Base-by-base conservation (phyloP, 1,140 invertebrate species). In the Hyposmocoma kahamanoa region DNA sequence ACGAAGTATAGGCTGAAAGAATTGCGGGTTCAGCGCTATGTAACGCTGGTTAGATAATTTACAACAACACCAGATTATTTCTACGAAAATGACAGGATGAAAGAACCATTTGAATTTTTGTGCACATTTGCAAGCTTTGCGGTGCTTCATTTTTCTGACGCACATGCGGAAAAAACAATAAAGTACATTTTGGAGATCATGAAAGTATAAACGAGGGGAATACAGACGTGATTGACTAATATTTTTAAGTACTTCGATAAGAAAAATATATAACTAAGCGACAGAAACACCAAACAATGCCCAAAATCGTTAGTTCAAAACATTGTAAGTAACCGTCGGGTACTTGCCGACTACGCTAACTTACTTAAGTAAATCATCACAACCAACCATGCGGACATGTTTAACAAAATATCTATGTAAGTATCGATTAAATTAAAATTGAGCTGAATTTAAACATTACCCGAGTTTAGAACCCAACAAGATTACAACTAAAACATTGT, bases 331-430 rank as follows among this genome's bases (percentile, higher is more conserved):
- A 71, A n/a, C n/a, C 53, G 62, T 71, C 53, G 69, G 65, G 72
- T 64, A 78, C 67, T 78, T 66, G 75, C 66, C 67, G 71, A 73
- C 78, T 66, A 71, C 57, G 59, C 70, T 81, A 80, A 81, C 75
- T 84, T 81, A 84, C 77, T 83, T 84, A 84, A 83, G 81, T 84
- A 84, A 83, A 83, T 72, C 81, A 80, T 84, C 81, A 84, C 81
- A 84, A 84, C 81, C 81, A 83, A 83, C 78, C 79, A 75, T 82
- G 75, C 79, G 77, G 81, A 83, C 81, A 75, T 72, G 67, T 75
- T 78, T 56, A 80, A 76, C 71, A 72, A 75, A 64, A 72, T 59
- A 62, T 67, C 47, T 62, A 69, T 64, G 67, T 74, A 80, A 64
- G 67, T 70, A 77, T 66, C 47, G 50, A 54, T 66, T 62, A 68